Conservation (phyloP, 2,797 vertebrate genomes). For the Cossypha caffra region DNA sequence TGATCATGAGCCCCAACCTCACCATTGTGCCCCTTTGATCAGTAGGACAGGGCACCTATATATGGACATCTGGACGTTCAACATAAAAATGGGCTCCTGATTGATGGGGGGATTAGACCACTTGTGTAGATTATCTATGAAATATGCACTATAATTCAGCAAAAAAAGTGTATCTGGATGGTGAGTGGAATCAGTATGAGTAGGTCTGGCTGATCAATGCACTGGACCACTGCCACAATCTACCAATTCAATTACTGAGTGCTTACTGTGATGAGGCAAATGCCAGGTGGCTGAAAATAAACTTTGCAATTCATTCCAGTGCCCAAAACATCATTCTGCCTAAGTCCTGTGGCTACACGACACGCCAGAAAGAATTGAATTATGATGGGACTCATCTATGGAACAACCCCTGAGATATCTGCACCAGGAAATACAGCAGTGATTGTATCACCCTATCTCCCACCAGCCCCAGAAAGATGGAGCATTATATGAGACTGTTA, state of each 20-base stretch:
- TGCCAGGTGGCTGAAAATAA: background rate
- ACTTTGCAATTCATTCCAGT: rapidly evolving
- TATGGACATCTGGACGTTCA: background rate
- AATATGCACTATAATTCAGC: background rate
- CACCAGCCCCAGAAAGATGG: background rate
- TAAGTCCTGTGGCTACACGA: background rate
- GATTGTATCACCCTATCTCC: background rate
- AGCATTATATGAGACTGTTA: background rate
- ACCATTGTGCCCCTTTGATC: background rate
- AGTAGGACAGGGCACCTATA: background rate
- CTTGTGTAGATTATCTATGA: background rate
- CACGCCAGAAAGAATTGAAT: background rate
- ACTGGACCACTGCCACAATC: background rate
- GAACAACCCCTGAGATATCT: background rate
- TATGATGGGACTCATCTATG: background rate
- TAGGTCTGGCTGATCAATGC: background rate
- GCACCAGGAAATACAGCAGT: background rate
- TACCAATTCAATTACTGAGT: rapidly evolving
- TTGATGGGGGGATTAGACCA: rapidly evolving
- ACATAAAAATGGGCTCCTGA: background rate
- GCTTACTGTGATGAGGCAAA: background rate
- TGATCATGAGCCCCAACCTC: background rate
- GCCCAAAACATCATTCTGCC: background rate
- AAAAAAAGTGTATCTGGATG: background rate
- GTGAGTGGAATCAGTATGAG: background rate